These are phyloP conservation scores for Mionectes macconnelli DNA, from an alignment of 2,113 vertebrate species.

Conservation along the genomic window DNA sequence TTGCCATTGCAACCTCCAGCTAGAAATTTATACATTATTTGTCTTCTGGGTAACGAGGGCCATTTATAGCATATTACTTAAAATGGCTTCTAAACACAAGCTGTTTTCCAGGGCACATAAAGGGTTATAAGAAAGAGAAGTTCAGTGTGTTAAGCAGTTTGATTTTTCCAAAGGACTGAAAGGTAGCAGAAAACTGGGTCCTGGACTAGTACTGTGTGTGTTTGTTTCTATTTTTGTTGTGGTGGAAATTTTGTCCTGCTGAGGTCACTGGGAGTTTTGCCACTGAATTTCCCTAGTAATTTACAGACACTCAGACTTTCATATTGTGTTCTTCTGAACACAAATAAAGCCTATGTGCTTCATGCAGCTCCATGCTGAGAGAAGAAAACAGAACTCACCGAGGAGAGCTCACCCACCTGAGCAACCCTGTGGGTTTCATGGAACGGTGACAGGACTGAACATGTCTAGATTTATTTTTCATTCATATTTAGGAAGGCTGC, in stretches of 20 bases:
- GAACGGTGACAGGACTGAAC: background rate
- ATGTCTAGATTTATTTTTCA: background rate
- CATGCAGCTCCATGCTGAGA: background rate
- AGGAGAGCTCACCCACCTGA: background rate
- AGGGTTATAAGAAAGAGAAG: background rate
- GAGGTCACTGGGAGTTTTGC: conserved; percentile 2
- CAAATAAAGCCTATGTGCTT: background rate
- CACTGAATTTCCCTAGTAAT: background rate
- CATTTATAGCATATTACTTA: background rate
- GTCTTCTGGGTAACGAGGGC: background rate
- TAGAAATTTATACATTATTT: background rate
- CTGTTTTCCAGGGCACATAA: background rate
- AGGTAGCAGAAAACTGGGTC: background rate
- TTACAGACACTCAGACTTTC: background rate
- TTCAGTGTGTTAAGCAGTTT: background rate
- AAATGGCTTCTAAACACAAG: background rate
- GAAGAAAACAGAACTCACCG: background rate
- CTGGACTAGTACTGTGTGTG: background rate
- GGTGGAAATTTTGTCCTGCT: background rate
- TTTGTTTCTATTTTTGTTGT: background rate
- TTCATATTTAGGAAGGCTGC: background rate
- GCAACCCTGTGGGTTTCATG: background rate
- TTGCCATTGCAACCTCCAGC: background rate
- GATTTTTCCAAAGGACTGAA: background rate
- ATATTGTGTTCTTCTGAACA: background rate